Conservation (phyloP, 2,888 invertebrate species). For the Lasiommata megera region DNA sequence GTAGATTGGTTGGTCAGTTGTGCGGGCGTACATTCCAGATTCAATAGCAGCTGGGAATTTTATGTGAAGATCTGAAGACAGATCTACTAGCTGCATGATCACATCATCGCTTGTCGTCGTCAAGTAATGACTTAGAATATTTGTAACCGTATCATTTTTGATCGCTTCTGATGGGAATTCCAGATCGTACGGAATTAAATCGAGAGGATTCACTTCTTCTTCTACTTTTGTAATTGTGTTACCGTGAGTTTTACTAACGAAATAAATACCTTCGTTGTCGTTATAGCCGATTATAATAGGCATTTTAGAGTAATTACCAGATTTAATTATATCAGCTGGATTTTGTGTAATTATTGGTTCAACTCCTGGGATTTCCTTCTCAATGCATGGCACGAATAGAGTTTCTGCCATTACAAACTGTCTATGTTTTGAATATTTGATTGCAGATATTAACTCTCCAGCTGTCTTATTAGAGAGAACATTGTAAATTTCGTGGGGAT, state of each 20-base stretch:
- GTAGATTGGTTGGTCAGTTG: constrained; percentile 62
- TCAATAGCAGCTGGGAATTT: constrained; percentile 65
- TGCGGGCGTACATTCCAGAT: constrained; percentile 56
- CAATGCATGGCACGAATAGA: constrained; percentile 66
- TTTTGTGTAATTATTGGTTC: constrained; percentile 58
- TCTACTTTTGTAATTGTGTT: constrained; percentile 42
- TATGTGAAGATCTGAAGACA: constrained; percentile 68
- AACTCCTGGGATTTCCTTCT: constrained; percentile 58
- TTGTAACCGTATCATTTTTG: constrained; percentile 53
- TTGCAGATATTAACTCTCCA: constrained; percentile 53
- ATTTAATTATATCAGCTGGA: constrained; percentile 54
- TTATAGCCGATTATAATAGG: constrained; percentile 73
- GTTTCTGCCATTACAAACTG: constrained; percentile 57
- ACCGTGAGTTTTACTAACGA: constrained; percentile 62
- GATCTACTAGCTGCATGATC: constrained; percentile 67
- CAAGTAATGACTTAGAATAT: constrained; percentile 56
- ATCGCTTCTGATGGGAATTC: constrained; percentile 55
- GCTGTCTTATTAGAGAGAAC: constrained; percentile 55
- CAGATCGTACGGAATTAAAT: constrained; percentile 53
- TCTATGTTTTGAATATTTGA: constrained; percentile 56
- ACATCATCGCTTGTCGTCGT: constrained; percentile 53
- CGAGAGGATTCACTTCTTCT: constrained; percentile 43
- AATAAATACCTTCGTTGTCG: constrained; percentile 68
- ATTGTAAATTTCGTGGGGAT: constrained; percentile 58
- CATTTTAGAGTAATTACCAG: constrained; percentile 66